These are phyloP conservation scores for Microcebus lehilahytsara DNA, from an alignment of 2,113 vertebrate species.

Conservation along the genomic window DNA sequence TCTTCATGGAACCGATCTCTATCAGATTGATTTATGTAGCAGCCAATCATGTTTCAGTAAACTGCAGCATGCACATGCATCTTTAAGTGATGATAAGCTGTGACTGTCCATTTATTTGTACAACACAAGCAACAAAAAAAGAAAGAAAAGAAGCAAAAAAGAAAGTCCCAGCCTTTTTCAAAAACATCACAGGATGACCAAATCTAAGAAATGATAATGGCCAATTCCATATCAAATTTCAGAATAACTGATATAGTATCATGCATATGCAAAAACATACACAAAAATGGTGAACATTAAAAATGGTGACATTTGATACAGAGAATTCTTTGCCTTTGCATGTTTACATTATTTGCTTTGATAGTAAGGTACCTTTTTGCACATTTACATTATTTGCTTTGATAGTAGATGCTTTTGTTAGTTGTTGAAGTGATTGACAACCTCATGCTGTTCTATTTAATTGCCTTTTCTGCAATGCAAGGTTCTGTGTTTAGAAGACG, in stretches of 20 bases:
- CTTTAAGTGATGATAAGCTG: slow-evolving; percentile 97
- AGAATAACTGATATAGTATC: slow-evolving; percentile 62
- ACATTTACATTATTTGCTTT: slow-evolving; percentile 86
- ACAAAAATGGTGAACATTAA: slow-evolving; percentile 42
- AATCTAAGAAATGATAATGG: slow-evolving; percentile 61
- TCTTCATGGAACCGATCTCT: slow-evolving; percentile 95
- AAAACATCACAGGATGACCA: slow-evolving; percentile 32
- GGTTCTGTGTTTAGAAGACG: slow-evolving; percentile 82
- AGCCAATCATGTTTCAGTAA: slow-evolving; percentile 98
- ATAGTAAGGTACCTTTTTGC: slow-evolving; percentile 74
- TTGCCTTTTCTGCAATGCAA: slow-evolving; percentile 83
- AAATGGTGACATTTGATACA: slow-evolving; percentile 77
- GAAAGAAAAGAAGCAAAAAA: background rate
- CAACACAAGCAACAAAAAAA: slow-evolving; percentile 67
- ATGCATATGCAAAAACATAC: slow-evolving; percentile 45
- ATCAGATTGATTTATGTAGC: slow-evolving; percentile 99
- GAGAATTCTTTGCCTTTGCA: slow-evolving; percentile 72
- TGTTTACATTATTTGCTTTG: slow-evolving; percentile 84
- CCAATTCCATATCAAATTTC: slow-evolving; percentile 56
- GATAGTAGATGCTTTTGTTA: slow-evolving; percentile 85
- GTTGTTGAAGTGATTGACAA: slow-evolving; percentile 84
- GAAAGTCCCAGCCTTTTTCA: slow-evolving; percentile 38
- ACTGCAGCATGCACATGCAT: slow-evolving; percentile 94
- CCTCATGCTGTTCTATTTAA: slow-evolving; percentile 87
- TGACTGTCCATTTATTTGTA: slow-evolving; percentile 93